These are phyloP conservation scores for Spermophilus dauricus DNA, from an alignment of 2,113 vertebrate genomes.

Conservation along the genomic window DNA sequence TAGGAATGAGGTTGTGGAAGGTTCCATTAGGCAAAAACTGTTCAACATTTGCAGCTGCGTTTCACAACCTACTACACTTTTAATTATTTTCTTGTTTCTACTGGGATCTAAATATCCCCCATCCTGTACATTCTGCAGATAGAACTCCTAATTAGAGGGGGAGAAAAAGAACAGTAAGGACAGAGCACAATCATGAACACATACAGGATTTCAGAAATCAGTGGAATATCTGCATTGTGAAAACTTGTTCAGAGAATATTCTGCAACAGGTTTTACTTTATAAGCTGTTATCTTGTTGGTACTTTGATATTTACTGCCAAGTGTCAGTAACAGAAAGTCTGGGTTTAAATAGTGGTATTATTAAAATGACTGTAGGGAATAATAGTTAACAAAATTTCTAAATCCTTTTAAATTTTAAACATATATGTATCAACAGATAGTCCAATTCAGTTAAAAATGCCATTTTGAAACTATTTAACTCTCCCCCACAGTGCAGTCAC, in stretches of 20 bases:
- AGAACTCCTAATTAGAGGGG: slow-evolving; percentile 1
- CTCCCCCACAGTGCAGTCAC: neutral
- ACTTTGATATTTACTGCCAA: slow-evolving; percentile 3
- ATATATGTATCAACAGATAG: neutral
- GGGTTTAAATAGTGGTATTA: neutral
- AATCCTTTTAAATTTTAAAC: slow-evolving; percentile 24
- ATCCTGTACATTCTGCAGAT: slow-evolving; percentile 27
- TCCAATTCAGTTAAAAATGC: slow-evolving; percentile 28
- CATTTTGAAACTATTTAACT: slow-evolving; percentile 34
- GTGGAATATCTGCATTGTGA: neutral
- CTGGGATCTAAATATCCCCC: neutral
- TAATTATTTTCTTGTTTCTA: slow-evolving; percentile 53
- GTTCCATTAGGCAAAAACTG: neutral
- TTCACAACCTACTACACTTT: neutral
- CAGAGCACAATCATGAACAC: neutral
- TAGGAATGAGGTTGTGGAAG: neutral
- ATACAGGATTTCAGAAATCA: slow-evolving; percentile 30
- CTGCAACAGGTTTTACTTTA: neutral
- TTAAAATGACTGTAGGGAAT: neutral
- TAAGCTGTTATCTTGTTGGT: neutral
- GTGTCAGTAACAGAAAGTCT: slow-evolving; percentile 21
- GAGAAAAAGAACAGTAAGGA: neutral
- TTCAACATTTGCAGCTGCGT: slow-evolving; percentile 57
- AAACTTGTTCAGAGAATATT: slow-evolving; percentile 28
- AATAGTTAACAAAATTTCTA: slow-evolving; percentile 13